Base-by-base conservation (phyloP, 2,888 invertebrate species). In the Troilus luridus region DNA sequence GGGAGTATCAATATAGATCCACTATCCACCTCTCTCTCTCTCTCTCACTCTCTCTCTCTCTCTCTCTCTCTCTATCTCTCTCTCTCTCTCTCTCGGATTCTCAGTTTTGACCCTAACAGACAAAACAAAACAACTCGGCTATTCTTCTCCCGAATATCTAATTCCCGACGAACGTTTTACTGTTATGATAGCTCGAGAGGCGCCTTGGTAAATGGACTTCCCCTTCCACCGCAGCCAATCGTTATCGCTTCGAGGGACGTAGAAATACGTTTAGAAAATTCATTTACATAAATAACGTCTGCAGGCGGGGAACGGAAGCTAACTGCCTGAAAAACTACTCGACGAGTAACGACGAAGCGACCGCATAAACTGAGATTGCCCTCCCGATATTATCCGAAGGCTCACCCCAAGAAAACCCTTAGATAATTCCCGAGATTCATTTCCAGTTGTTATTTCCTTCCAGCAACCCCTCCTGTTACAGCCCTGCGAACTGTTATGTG, bases 391-490 rank as follows among this genome's bases (percentile, higher is more conserved):
- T 85, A 85, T 85, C 56, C 56, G 14, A 85, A 54, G 21, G 0
- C 85, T 11, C 81, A 3, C 19, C 12, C 81, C 85, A 1, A 0
- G n/a, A 54, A 41, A 41, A 8, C 85, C 85, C 85, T 85, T 85
- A 85, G n/a, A 85, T 85, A 85, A 85, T 85, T 85, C n/a, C 85
- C n/a, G 56, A 85, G 85, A 85, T 85, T 85, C 85, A 85, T 85
- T 85, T 58, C 56, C 85, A 85, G 56, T 85, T 85, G 56, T 85
- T 85, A 85, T 85, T 85, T 77, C 41, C 72, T 17, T 7, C 72
- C 41, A 27, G 8, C 72, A 67, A 0, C 72, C 17, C 72, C 27
- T 41, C 24, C 27, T 7, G 72, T 77, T 19, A 27, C 41, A 12
- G 11, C 72, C 41, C 72, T 77, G 72, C 24, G 24, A 77, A 77